A percentile compares a stretch with the other conserved stretches of the same genome.
phyloP scores from a whole-genome alignment of 2,113 vertebrate genomes.

The Syngnathus typhle region DNA sequence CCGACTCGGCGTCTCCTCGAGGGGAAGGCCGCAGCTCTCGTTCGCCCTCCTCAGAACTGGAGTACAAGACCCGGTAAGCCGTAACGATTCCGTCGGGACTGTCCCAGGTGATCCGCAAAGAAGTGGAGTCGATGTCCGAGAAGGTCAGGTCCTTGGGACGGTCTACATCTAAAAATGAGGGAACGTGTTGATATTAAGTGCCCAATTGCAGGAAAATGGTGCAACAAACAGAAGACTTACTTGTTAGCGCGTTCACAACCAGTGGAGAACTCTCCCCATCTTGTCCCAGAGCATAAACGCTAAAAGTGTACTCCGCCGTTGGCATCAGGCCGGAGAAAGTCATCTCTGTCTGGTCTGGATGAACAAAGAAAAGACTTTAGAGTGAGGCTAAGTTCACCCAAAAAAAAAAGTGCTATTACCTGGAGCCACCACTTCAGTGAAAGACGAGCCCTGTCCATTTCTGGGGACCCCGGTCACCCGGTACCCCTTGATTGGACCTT shows the following conservation, averaged over 20 bases:
- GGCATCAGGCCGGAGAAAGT: conserved; percentile 92
- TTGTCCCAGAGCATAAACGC: conserved; percentile 80
- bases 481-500: conserved; percentile 86
- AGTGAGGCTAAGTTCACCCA: neutral
- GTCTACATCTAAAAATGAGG: conserved; percentile 76
- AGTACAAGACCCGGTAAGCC: conserved; percentile 86
- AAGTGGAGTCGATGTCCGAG: conserved; percentile 89
- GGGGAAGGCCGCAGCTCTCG: conserved; percentile 85
- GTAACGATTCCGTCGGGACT: conserved; percentile 91
- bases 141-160: conserved; percentile 91
- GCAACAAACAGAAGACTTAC: conserved; percentile 61
- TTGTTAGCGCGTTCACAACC: conserved; percentile 82
- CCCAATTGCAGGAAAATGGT: neutral
- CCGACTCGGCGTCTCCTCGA: conserved; percentile 81
- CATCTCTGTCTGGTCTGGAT: conserved; percentile 85
- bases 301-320: conserved; percentile 83
- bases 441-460: conserved; percentile 76
- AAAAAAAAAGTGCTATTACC: conserved; percentile 60
- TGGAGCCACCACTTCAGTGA: conserved; percentile 78
- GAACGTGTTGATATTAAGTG: neutral
- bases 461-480: conserved; percentile 83
- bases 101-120: conserved; percentile 92
- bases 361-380: neutral
- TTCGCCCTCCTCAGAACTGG: conserved; percentile 89
- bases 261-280: conserved; percentile 84